Conservation (phyloP, 2,113 vertebrate genomes). For the Melanotaenia duboulayi region DNA sequence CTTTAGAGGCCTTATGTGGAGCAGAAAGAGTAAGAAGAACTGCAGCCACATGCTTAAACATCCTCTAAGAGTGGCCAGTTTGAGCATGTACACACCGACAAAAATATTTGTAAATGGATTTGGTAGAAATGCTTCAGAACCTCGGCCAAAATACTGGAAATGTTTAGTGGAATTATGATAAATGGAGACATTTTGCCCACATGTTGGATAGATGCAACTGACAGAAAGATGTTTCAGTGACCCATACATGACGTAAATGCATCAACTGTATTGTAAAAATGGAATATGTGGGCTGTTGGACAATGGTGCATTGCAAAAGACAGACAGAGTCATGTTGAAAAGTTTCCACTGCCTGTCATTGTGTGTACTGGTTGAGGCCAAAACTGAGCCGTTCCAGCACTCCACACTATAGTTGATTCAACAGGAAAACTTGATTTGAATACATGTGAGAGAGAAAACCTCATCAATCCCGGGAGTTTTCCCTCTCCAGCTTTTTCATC, state of each 20-base stretch:
- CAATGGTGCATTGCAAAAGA: constrained; percentile 8
- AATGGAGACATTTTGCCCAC: constrained; percentile 32
- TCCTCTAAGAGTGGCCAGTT: constrained; percentile 30
- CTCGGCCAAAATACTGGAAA: constrained; percentile 55
- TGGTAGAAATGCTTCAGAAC: constrained; percentile 51
- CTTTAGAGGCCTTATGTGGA: constrained; percentile 11
- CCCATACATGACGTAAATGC: constrained; percentile 23
- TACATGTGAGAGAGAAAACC: constrained; percentile 45
- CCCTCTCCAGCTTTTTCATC: constrained; percentile 56
- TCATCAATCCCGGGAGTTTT: constrained; percentile 58
- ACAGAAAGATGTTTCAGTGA: constrained; percentile 31
- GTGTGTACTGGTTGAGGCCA: constrained; percentile 17
- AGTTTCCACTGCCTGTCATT: constrained; percentile 53
- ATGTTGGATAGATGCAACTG: constrained; percentile 23
- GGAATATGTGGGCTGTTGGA: constrained; percentile 39
- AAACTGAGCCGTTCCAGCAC: constrained; percentile 50
- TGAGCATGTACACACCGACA: constrained; percentile 33
- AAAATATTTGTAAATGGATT: constrained; percentile 60
- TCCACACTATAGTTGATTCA: constrained; percentile 20
- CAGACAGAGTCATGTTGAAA: constrained; percentile 12
- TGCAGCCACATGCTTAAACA: constrained; percentile 43
- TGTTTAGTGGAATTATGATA: constrained; percentile 49
- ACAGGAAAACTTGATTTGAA: constrained; percentile 48
- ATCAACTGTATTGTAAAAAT: constrained; percentile 13
- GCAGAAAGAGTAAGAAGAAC: constrained; percentile 9